Evolutionary conservation across 2,113 vertebrate species (phyloP).

Genomic region (Gobio gobio): DNA sequence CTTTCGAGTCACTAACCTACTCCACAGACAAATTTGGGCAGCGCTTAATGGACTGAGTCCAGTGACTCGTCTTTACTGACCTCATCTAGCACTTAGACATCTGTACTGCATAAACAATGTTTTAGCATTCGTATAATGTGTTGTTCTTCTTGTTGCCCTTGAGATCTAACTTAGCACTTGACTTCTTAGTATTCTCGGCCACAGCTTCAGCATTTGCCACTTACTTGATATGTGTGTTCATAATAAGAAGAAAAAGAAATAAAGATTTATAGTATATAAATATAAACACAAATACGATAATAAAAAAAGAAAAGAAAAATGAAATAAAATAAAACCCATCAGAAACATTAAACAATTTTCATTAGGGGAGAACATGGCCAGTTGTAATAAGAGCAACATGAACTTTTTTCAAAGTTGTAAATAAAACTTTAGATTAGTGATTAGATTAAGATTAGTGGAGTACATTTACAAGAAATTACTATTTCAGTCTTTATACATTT

Average conservation of each 20-base stretch:
- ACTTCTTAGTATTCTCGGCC: neutral
- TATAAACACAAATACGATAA: no score
- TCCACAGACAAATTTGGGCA: conserved; percentile 16
- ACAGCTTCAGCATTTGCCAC: neutral
- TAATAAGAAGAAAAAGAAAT: neutral
- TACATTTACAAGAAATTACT: no score
- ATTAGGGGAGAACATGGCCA: neutral
- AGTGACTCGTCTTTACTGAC: conserved; percentile 13
- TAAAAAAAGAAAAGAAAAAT: neutral
- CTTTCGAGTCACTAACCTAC: conserved; percentile 34
- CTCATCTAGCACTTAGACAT: conserved; percentile 14
- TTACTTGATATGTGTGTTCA: neutral
- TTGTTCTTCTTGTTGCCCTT: neutral
- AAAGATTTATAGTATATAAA: no score
- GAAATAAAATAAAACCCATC: neutral
- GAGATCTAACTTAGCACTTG: conserved; percentile 3
- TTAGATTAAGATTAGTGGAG: no score
- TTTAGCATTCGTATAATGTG: conserved; percentile 18
- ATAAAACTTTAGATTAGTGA: no score
- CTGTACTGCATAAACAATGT: neutral
- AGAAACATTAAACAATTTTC: neutral
- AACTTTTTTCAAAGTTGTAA: no score
- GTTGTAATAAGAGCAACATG: no score
- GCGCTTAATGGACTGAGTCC: conserved; percentile 22
- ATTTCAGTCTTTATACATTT: no score